Evolutionary conservation across 2,113 vertebrate species (phyloP), one percentile per base, ranked within the genome.

Genomic region (Cryptoleucopteryx plumbea): DNA sequence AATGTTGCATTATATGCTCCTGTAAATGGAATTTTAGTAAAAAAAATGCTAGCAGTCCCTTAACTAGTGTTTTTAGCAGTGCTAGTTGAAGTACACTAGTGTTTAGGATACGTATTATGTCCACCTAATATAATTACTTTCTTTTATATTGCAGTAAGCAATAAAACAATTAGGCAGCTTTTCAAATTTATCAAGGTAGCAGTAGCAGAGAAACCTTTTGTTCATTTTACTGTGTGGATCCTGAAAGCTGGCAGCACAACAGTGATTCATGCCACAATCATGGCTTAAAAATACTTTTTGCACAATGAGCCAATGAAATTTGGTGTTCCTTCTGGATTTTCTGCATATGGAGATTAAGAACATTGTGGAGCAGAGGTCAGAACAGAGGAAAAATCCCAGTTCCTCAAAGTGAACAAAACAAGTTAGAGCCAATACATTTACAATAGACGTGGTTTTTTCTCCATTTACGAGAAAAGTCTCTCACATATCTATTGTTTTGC

Each of bases 41-140:
- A 90, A 16, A 94, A 94, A 87, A 52, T 25, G 21, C 83, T 96
- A 94, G 67, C 67, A 97, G 90, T 95, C 88, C 71, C 45, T 95
- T 94, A 96, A 96, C 97, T 97, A 97, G 86, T 73, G 58, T 90
- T 95, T 89, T 55, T 48, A 94, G 66, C 32, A 71, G 91, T 74
- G 82, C 62, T 94, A 85, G 67, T 19, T 74, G 48, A 77, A 95
- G 80, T 84, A 97, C 63, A 55, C 21, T 84, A 68, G 73, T 89
- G 93, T 86, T 95, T 94, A 84, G 82, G 48, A 26, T 92, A 65
- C 92, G 81, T 83, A 94, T 94, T 94, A 92, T 84, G 34, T 81
- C 86, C 86, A 66, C 25, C 62, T 88, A 72, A 90, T 82, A 70
- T 70, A 95, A 92, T 96, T 96, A 90, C 42, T 48, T 70, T 81